Percentiles rank a stretch among this genome's conserved stretches.
phyloP scores from a whole-genome alignment of 2,113 vertebrate species.

The Malaclemys terrapin region DNA sequence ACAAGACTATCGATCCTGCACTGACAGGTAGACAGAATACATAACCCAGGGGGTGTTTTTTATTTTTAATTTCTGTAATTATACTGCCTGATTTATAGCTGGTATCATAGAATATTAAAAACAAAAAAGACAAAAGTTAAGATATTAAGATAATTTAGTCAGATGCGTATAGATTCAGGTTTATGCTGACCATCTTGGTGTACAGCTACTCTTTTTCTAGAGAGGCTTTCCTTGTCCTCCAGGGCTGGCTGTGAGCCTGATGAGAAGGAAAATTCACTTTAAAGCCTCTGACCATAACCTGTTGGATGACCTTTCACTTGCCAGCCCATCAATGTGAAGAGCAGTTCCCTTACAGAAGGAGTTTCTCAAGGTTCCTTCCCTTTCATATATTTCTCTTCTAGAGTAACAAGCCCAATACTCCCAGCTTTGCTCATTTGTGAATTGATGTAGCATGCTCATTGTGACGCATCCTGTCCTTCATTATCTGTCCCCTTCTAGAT shows the following conservation, averaged over 20 bases:
- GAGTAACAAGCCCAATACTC: neutral
- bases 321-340: neutral
- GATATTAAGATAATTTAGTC: neutral
- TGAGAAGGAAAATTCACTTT: neutral
- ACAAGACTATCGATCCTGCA: neutral
- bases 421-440: neutral
- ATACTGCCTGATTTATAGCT: neutral
- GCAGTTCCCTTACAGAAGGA: neutral
- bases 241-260: neutral
- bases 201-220: neutral
- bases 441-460: neutral
- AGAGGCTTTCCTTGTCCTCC: neutral
- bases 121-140: neutral
- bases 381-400: neutral
- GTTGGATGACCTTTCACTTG: neutral
- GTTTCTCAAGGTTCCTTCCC: neutral
- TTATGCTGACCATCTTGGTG: neutral
- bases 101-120: neutral
- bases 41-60: fast-evolving
- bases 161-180: neutral
- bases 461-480: neutral
- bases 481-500: neutral
- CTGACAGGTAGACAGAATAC: neutral
- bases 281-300: neutral
- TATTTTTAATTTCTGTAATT: neutral